Conservation (phyloP, 2,113 vertebrate species). For the Alouatta palliata region DNA sequence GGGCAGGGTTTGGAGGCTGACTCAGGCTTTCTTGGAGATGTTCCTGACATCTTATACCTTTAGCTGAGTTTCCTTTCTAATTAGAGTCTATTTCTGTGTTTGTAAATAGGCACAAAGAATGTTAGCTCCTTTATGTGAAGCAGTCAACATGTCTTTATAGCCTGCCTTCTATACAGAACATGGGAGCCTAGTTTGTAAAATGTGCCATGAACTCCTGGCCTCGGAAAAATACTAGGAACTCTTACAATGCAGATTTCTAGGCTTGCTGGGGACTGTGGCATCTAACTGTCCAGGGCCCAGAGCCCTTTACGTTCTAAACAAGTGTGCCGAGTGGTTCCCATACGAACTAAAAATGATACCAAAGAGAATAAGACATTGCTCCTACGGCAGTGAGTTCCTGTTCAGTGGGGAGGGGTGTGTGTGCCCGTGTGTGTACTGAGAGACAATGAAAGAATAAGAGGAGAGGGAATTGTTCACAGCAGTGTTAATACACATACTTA, state of each 20-base stretch:
- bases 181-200: not conserved
- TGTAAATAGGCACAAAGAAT: not conserved
- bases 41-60: not conserved
- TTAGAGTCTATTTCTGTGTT: not conserved
- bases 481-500: too few species aligned
- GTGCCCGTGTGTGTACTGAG: not conserved
- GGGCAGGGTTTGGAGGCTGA: rapidly evolving
- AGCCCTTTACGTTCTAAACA: not conserved
- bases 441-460: not conserved
- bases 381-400: too few species aligned
- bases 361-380: not conserved
- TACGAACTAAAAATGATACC: not conserved
- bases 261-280: not conserved
- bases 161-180: not conserved
- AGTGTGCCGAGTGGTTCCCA: not conserved
- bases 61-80: not conserved
- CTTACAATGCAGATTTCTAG: not conserved
- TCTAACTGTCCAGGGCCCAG: not conserved
- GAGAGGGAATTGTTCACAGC: not conserved
- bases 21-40: not conserved
- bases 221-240: not conserved
- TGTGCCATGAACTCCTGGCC: not conserved
- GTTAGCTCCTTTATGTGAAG: not conserved
- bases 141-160: not conserved
- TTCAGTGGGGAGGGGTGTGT: not conserved